Evolutionary conservation across 2,888 invertebrate species (phyloP), one percentile per base, ranked within the genome.

Genomic region (Phorcus lineatus): DNA sequence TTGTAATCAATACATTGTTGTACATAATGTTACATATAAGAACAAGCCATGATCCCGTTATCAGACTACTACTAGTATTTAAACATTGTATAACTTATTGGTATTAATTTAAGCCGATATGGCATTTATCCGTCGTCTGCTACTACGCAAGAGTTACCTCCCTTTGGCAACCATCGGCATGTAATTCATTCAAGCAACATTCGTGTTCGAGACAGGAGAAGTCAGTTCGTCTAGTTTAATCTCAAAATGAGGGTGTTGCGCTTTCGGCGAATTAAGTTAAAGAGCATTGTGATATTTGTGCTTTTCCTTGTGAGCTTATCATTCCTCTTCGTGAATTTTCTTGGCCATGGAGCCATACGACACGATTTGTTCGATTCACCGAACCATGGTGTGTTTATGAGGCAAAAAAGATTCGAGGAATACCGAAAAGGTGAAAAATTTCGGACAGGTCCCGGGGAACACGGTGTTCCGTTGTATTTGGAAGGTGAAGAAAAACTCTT

Each of bases 401-500:
- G 79, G 52, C 53, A 74, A 36, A 87, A 86, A 82, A 75, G 89
- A 77, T 89, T 83, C 77, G 74, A 81, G 28, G 85, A 86, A 22
- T 91, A 91, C 40, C 86, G 87, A 74, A 40, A 78, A 3, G 74
- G 78, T 2, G 90, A 90, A 79, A 17, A 54, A 7, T 70, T 74
- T 13, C 81, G 90, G 31, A 80, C 79, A 24, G 93, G 93, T 2
- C 92, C 91, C 4, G 93, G 93, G 7, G 93, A 93, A 84, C 83
- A 85, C 7, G 93, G 93, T 1, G 77, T 74, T 28, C 83, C 89
- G 4, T 89, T 93, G 0, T 31, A 80, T 13, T 81, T 93, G 24
- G 81, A 86, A 52, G 90, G 88, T 36, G 91, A 92, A 62, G 96
- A 96, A 76, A 95, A 95, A 89, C 93, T 93, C 62, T 88, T 86